Percentiles rank a stretch among this genome's conserved stretches.
Conservation (phyloP, 1,140 invertebrate species). For the Thalassaphorura encarpata region DNA sequence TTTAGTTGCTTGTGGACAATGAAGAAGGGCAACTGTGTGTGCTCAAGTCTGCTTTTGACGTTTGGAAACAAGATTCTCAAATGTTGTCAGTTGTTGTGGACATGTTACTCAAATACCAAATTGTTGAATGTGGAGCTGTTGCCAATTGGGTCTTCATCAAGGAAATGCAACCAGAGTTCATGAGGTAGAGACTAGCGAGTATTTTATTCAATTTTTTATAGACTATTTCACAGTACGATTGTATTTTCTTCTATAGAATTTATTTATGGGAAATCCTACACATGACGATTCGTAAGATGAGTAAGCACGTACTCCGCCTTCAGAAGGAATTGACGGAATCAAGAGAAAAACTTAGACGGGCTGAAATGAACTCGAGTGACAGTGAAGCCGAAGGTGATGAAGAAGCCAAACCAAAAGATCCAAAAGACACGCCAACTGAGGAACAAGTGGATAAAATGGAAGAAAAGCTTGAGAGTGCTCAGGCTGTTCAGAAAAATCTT, state of each 20-base stretch:
- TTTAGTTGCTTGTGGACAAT: constrained; percentile 69
- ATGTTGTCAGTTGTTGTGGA: constrained; percentile 95
- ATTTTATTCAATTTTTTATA: neutral
- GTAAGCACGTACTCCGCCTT: constrained; percentile 82
- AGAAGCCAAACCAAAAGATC: constrained; percentile 38
- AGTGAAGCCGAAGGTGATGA: constrained; percentile 43
- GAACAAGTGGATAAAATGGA: constrained; percentile 90
- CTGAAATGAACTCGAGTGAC: constrained; percentile 55
- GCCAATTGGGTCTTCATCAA: constrained; percentile 98
- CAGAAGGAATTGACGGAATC: constrained; percentile 74
- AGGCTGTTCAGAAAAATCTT: constrained; percentile 92
- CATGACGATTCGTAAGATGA: constrained; percentile 92
- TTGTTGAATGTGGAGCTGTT: constrained; percentile 91
- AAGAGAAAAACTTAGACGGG: constrained; percentile 66
- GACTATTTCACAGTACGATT: constrained; percentile 5
- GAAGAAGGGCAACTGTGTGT: constrained; percentile 95
- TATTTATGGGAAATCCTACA: constrained; percentile 98
- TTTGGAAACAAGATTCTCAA: constrained; percentile 92
- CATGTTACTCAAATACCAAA: constrained; percentile 94
- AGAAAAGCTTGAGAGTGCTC: constrained; percentile 83
- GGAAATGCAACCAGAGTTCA: constrained; percentile 88
- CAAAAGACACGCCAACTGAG: constrained; percentile 66
- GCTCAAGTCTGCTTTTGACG: constrained; percentile 80
- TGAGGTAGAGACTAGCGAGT: constrained; percentile 49
- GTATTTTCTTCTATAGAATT: constrained; percentile 43